Base-by-base conservation (phyloP, 2,797 vertebrate species). In the Buphagus erythrorhynchus region DNA sequence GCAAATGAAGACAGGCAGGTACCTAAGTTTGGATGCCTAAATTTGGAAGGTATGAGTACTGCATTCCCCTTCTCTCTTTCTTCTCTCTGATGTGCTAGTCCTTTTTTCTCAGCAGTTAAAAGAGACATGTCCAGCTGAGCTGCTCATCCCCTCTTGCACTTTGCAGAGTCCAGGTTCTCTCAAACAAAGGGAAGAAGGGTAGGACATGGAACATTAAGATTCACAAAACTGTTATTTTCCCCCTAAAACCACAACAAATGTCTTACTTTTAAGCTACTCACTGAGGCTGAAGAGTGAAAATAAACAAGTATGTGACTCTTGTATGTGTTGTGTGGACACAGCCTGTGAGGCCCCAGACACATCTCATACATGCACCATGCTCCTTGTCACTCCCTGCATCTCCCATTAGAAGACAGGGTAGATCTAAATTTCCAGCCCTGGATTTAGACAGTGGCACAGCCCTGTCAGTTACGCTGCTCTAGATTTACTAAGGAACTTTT, bases 41-140 rank as follows among this genome's bases (percentile, higher is more conserved):
- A 94, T 93, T 87, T 79, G 86, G 87, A 81, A 85, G 43, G 67
- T 91, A 73, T 89, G 81, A 96, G 75, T 67, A 83, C 21, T 3
- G 18, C 48, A 40, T 87, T 92, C 63, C 43, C 42, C 24, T 65
- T 65, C 9, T 58, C 46, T 86, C 68, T 86, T 88, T 74, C 35
- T 62, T 63, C 29, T 86, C 58, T 59, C 31, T 63, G 43, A 76
- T 68, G 36, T 52, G 19, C 52, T 63, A 86, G 54, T 81, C 61
- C 18, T 76, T 87, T 92, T 55, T 42, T 55, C 49, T 85, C 42
- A 85, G 63, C 36, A 73, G 52, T 33, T 85, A 68, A 67, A 68
- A 92, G 68, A 85, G 40, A 33, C 22, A 16, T 1, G 58, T 90
- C 48, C 83, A 62, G 55, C 54, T 54, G 49, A 88, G 46, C 80